These are phyloP conservation scores for Notarius quadriscutis DNA, from an alignment of 2,113 vertebrate species.

Conservation along the genomic window DNA sequence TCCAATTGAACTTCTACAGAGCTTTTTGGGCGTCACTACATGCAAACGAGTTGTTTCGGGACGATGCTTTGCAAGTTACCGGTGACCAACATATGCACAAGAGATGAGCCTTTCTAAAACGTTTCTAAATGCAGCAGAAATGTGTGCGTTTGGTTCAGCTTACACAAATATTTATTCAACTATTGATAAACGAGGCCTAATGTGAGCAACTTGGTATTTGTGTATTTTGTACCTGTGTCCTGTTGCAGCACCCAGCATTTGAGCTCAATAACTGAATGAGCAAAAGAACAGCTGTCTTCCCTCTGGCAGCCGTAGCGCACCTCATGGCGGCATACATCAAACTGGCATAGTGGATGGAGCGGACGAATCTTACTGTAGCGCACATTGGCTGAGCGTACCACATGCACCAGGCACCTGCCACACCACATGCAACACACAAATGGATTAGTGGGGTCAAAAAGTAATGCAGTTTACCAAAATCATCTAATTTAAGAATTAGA, in stretches of 20 bases:
- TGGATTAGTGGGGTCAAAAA: not conserved
- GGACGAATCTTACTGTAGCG: conserved; percentile 97
- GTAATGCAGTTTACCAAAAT: not conserved
- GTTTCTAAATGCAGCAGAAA: not conserved
- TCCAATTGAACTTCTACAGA: not conserved
- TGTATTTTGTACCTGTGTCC: conserved; percentile 78
- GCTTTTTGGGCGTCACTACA: not conserved
- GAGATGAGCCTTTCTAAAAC: not conserved
- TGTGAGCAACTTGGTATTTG: not conserved
- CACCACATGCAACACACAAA: not conserved
- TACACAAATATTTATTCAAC: not conserved
- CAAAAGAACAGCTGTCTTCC: conserved; percentile 96
- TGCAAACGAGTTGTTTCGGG: too few species aligned
- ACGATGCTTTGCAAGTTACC: too few species aligned
- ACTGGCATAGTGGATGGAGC: conserved; percentile 95
- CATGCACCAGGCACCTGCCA: conserved; percentile 95
- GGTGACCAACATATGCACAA: not conserved
- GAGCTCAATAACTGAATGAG: conserved; percentile 96
- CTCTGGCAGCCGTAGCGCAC: conserved; percentile 94
- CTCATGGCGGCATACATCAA: conserved; percentile 94
- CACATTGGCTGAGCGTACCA: conserved; percentile 90
- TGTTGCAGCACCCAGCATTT: conserved; percentile 98
- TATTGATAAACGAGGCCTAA: not conserved
- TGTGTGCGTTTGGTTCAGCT: not conserved
- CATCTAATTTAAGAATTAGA: not conserved